These are phyloP conservation scores for Drosophila trapezifrons DNA, from an alignment of 1,140 invertebrate genomes.

Conservation along the genomic window DNA sequence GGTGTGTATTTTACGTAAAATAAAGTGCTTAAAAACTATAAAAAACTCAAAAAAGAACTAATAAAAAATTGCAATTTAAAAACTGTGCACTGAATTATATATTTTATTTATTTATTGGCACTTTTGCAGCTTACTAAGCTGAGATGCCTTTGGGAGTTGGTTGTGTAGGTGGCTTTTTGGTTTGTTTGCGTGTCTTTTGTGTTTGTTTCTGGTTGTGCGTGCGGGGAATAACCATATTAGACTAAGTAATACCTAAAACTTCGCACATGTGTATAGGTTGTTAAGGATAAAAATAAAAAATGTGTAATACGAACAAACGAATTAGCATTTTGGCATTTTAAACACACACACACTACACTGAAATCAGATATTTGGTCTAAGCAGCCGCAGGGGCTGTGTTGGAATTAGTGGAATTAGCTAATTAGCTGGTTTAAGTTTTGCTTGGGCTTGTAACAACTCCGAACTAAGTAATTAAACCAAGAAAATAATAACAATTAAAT, in stretches of 20 bases:
- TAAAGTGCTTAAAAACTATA: conserved; percentile 33
- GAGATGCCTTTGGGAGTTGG: conserved; percentile 22
- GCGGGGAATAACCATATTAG: conserved; percentile 56
- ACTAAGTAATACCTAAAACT: conserved; percentile 58
- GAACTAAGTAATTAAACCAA: conserved; percentile 66
- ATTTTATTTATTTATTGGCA: conserved; percentile 14
- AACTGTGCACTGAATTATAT: conserved; percentile 36
- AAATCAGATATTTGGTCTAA: conserved; percentile 48
- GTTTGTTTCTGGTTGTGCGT: conserved; percentile 38
- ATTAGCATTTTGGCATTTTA: conserved; percentile 56
- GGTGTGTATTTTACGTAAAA: conserved; percentile 19
- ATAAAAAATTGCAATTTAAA: conserved; percentile 43
- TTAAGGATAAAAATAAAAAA: conserved; percentile 54
- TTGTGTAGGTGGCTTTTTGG: conserved; percentile 61
- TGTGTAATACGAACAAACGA: conserved; percentile 48
- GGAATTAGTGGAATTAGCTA: conserved; percentile 77
- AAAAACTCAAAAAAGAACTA: conserved; percentile 22
- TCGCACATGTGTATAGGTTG: conserved; percentile 83
- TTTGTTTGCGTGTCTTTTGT: conserved; percentile 42
- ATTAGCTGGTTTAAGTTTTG: conserved; percentile 59
- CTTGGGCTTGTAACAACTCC: conserved; percentile 55
- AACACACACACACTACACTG: conserved; percentile 82
- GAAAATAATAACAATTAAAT: conserved; percentile 61
- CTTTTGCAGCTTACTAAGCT: conserved; percentile 6
- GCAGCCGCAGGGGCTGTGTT: conserved; percentile 54